Base-by-base conservation (phyloP, 2,888 invertebrate species). In the Patella pellucida region DNA sequence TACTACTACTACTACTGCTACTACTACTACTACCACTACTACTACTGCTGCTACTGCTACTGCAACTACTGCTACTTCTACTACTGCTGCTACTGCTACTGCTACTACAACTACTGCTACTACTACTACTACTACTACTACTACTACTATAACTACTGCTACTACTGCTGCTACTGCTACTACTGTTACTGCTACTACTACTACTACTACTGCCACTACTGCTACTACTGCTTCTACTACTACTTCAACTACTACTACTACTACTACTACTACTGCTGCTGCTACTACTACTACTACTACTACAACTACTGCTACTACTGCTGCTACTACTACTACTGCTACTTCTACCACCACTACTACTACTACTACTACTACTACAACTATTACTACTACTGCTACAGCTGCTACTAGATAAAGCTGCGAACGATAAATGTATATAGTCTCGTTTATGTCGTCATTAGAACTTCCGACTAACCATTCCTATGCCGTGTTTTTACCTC, bases 1-100 rank as follows among this genome's bases (percentile, higher is more conserved):
- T 56, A 56, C 56, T 56, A n/a, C 56, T 56, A n/a, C 56, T 56
- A n/a, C 56, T 56, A n/a, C 56, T 56, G 3, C 56, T 56, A 56
- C 56, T 56, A 56, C 56, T 56, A 56, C 56, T 56, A 56, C 56
- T 56, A 56, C 56, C 3, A 56, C 56, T 56, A 56, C 56, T 56
- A 56, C 56, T 56, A 2, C 56, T 56, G 3, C 56, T 56, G 3
- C 56, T 56, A 56, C 56, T 56, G 3, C 56, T 56, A n/a, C 56
- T 56, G 3, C 56, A 2, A 56, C 56, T 2, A 56, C 56, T 56
- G 3, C 56, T 56, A 56, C 56, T 56, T 2, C n/a, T 56, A 56
- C 56, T 56, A 56, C 56, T 56, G 3, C n/a, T 16, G 3, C 56
- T 56, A n/a, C 3, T 56, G 2, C 56, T 56, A 3, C 56, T 56